These are phyloP conservation scores for Hyles vespertilio DNA, from an alignment of 1,140 invertebrate species.

Conservation along the genomic window DNA sequence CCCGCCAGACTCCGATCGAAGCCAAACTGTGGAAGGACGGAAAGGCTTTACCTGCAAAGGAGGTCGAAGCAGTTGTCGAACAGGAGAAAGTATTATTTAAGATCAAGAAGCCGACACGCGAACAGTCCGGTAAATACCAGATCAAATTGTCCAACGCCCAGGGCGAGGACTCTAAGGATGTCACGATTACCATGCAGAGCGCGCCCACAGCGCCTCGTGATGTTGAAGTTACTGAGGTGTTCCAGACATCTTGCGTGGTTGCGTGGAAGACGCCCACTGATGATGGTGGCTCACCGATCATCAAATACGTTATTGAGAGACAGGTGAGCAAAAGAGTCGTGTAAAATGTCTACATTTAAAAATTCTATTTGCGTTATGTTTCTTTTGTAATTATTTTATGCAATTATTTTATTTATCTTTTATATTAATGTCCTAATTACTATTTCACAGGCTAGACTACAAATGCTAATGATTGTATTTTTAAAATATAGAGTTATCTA, in stretches of 20 bases:
- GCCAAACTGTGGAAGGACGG: conserved; percentile 93
- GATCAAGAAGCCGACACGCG: conserved; percentile 91
- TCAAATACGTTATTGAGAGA: conserved; percentile 96
- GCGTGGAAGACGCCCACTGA: conserved; percentile 94
- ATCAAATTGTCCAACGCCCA: conserved; percentile 91
- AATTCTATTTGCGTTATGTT: too few relatives aligned
- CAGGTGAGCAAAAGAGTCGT: conserved; percentile 79
- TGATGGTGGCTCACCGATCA: conserved; percentile 93
- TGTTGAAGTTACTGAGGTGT: conserved; percentile 94
- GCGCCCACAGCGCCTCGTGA: conserved; percentile 91
- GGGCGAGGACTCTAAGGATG: conserved; percentile 90
- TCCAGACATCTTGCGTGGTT: conserved; percentile 93
- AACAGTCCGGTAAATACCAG: conserved; percentile 89
- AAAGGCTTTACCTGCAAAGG: conserved; percentile 89
- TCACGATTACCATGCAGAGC: conserved; percentile 91
- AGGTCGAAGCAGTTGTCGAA: conserved; percentile 91
- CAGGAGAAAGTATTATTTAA: conserved; percentile 93
- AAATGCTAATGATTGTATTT: too few relatives aligned
- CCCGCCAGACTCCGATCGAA: conserved; percentile 89
- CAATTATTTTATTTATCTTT: too few relatives aligned
- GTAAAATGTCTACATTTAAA: too few relatives aligned
- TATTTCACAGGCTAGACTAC: too few relatives aligned
- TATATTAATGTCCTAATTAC: too few relatives aligned
- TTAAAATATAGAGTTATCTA: neutral
- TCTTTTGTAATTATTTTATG: too few relatives aligned